Percentiles rank a stretch among this genome's conserved stretches.
These are phyloP conservation scores for Congeria kusceri DNA, from an alignment of 2,888 invertebrate genomes.

Conservation along the genomic window DNA sequence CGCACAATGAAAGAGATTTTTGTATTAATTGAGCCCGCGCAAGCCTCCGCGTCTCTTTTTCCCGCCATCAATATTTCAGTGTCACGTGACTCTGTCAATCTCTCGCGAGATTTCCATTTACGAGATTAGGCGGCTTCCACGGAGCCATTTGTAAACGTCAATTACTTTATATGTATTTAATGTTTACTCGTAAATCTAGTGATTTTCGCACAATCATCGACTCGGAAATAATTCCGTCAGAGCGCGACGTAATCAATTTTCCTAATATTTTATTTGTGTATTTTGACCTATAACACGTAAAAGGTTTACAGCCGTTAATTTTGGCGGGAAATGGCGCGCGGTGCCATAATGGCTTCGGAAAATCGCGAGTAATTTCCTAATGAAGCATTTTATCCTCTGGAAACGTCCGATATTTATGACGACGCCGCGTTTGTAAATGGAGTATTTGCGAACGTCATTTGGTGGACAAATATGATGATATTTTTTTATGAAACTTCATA, in stretches of 20 bases:
- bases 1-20: conserved; percentile 64
- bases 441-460: too few species aligned
- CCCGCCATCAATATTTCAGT: conserved; percentile 63
- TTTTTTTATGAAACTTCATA: too few species aligned
- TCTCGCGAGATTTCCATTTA: conserved; percentile 63
- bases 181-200: conserved; percentile 69
- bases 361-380: conserved; percentile 50
- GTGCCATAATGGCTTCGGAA: conserved; percentile 45
- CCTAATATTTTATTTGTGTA: conserved; percentile 67
- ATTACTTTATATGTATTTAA: conserved; percentile 71
- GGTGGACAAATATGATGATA: too few species aligned
- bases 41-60: conserved; percentile 64
- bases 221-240: conserved; percentile 63
- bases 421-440: too few species aligned
- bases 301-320: conserved; percentile 67
- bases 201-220: conserved; percentile 67
- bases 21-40: conserved; percentile 62
- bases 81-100: conserved; percentile 67
- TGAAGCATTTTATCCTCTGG: conserved; percentile 18
- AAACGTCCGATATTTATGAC: too few species aligned
- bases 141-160: conserved; percentile 68
- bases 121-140: conserved; percentile 59
- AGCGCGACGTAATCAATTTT: conserved; percentile 61
- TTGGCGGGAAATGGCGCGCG: conserved; percentile 57
- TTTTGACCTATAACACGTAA: conserved; percentile 66